Conservation (phyloP, 2,113 vertebrate genomes). For the Otolemur garnettii region DNA sequence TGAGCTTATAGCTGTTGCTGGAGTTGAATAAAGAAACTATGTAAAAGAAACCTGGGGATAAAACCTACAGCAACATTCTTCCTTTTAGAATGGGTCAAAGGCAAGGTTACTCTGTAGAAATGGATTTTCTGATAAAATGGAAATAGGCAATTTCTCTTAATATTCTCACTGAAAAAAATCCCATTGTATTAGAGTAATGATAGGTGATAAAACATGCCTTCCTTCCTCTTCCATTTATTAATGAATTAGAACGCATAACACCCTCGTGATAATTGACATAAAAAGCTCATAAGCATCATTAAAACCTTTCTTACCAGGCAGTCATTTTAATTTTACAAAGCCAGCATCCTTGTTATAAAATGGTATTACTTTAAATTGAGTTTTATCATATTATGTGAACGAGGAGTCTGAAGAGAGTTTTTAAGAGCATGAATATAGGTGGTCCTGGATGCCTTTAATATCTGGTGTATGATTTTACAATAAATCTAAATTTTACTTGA, state of each 20-base stretch:
- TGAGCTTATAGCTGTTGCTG: background rate
- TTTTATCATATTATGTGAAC: background rate
- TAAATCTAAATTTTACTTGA: background rate
- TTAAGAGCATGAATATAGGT: background rate
- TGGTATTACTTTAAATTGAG: background rate
- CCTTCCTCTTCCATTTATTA: background rate
- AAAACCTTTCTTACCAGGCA: background rate
- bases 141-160: constrained; percentile 36
- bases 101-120: background rate
- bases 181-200: background rate
- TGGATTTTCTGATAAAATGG: constrained; percentile 1
- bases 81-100: constrained; percentile 6
- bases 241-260: constrained; percentile 30
- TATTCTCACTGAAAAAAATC: background rate
- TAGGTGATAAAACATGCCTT: constrained; percentile 5
- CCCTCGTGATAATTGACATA: background rate
- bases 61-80: background rate
- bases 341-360: background rate
- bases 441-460: background rate
- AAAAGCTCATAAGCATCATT: background rate
- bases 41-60: background rate
- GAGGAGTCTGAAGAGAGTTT: background rate
- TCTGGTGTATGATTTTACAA: background rate
- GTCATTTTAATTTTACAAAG: constrained; percentile 55
- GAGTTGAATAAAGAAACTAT: background rate